These are phyloP conservation scores for Cephus pygmeus DNA, from an alignment of 2,888 invertebrate genomes.

Conservation along the genomic window DNA sequence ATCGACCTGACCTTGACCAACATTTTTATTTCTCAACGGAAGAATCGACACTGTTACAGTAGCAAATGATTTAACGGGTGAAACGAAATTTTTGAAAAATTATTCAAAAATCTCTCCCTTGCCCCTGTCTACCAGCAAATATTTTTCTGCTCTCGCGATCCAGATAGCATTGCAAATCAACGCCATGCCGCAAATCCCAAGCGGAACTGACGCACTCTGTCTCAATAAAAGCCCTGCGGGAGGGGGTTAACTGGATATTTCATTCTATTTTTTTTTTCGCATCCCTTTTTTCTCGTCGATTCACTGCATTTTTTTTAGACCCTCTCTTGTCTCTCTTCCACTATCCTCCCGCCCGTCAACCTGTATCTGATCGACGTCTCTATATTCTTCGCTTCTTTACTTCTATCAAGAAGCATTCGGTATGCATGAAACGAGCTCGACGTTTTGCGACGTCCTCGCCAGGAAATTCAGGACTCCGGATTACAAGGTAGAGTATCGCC, in stretches of 20 bases:
- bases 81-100: neutral
- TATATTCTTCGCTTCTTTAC: neutral
- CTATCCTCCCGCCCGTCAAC: neutral
- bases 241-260: slow-evolving; percentile 25
- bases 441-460: slow-evolving; percentile 12
- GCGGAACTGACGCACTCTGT: slow-evolving; percentile 28
- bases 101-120: neutral
- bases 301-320: neutral
- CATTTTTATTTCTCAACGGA: neutral
- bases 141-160: neutral
- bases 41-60: neutral
- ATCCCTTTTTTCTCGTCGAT: neutral
- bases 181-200: slow-evolving; percentile 24
- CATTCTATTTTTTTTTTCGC: neutral
- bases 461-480: slow-evolving; percentile 26
- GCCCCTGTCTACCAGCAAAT: neutral
- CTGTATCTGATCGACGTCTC: neutral
- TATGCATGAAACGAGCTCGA: slow-evolving; percentile 26
- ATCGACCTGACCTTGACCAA: neutral
- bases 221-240: slow-evolving; percentile 36
- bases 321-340: slow-evolving; percentile 15
- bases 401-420: slow-evolving; percentile 17
- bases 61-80: neutral
- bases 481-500: slow-evolving; percentile 13
- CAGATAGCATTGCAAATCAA: neutral